Evolutionary conservation across 1,140 invertebrate genomes (phyloP), one percentile per base, ranked within the genome.

Genomic region (Nebria ingens): DNA sequence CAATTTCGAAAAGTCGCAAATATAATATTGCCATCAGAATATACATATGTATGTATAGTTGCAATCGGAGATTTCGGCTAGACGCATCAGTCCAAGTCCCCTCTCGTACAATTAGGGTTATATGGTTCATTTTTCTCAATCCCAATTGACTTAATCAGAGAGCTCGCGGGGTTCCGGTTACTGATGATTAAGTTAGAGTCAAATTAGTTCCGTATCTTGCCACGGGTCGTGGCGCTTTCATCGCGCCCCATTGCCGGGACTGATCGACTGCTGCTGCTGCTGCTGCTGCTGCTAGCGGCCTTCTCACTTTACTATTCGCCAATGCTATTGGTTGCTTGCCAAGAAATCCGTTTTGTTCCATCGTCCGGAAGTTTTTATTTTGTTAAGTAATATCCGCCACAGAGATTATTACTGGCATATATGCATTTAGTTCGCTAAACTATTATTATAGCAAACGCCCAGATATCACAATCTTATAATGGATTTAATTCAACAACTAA

Each of bases 111-210:
- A 45, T 45, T 45, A 45, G 40, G 40, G 40, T 45, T 45, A 45
- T 45, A 45, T 45, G 40, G 6, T 45, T 45, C 40, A 45, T 45
- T 45, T 45, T 45, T 45, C 40, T 11, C 40, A 45, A 45, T 45
- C 40, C 40, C 40, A 45, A 45, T 45, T 45, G 40, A 45, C 40
- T 45, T 45, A 45, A 45, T 45, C 40, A 45, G 40, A 17, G 15
- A 17, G 40, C 40, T 45, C 3, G 15, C 40, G 40, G 40, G 40
- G 40, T 17, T 45, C 40, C 6, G 40, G 40, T 45, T 45, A 45
- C 40, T 17, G 40, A 45, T 45, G 40, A 45, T 45, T 45, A 45
- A 45, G 40, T 45, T 45, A 45, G 40, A 45, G 15, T 45, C 40
- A 45, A 45, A 45, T 45, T 45, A 45, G 40, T 45, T 45, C 40